Conservation (phyloP, 2,113 vertebrate genomes). For the Trichomycterus rosablanca region DNA sequence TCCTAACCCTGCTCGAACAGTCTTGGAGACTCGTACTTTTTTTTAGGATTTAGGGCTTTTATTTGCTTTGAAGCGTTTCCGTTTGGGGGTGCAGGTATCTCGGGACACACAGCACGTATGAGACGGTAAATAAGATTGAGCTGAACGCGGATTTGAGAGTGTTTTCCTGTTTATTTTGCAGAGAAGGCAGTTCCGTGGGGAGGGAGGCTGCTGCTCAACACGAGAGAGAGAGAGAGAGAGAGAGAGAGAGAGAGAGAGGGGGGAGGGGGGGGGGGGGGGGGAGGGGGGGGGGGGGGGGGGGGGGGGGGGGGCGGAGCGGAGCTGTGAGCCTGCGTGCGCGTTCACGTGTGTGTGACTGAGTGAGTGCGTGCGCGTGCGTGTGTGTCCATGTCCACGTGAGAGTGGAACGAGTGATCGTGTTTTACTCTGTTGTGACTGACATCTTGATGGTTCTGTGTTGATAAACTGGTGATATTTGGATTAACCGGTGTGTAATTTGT, state of each 20-base stretch:
- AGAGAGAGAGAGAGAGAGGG: too few species aligned
- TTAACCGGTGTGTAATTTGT: too few species aligned
- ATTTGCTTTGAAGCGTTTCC: neutral
- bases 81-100: conserved; percentile 16
- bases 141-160: conserved; percentile 15
- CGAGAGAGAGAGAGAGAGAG: conserved; percentile 21
- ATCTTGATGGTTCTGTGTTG: too few species aligned
- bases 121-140: conserved; percentile 31
- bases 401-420: too few species aligned
- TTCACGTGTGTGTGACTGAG: neutral
- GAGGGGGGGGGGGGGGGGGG: too few species aligned
- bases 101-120: conserved; percentile 17
- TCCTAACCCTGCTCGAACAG: neutral
- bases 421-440: too few species aligned
- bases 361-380: neutral
- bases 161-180: conserved; percentile 26
- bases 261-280: too few species aligned
- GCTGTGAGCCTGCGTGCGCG: neutral
- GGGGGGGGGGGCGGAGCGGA: too few species aligned
- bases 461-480: too few species aligned
- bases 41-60: neutral
- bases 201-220: conserved; percentile 29
- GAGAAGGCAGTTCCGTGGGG: conserved; percentile 26
- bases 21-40: neutral
- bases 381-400: neutral